A percentile compares a stretch with the other conserved stretches of the same genome.
Conservation (phyloP, 2,797 vertebrate genomes). For the Euphonia xanthogaster region DNA sequence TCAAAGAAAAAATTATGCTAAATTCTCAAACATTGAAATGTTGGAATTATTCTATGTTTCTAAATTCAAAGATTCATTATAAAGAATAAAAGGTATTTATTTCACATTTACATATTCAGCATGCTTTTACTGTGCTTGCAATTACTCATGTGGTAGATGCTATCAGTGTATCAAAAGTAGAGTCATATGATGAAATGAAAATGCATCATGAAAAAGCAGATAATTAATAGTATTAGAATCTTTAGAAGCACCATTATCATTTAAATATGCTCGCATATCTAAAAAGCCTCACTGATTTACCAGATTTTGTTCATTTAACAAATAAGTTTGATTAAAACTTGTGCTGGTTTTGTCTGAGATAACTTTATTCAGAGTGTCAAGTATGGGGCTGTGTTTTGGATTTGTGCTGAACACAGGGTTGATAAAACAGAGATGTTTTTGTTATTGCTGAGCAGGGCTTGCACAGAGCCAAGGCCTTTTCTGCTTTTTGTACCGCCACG, state of each 20-base stretch:
- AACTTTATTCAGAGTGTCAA: neutral
- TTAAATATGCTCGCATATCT: neutral
- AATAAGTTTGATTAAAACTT: neutral
- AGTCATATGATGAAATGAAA: neutral
- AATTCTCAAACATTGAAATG: neutral
- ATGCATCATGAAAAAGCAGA: neutral
- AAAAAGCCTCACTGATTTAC: neutral
- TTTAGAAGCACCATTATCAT: neutral
- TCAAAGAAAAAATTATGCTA: neutral
- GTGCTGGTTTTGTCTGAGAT: neutral
- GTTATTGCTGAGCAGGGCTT: neutral
- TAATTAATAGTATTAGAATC: neutral
- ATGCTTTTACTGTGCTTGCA: neutral
- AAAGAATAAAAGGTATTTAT: neutral
- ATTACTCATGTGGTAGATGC: neutral
- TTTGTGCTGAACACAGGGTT: neutral
- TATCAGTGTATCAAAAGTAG: neutral
- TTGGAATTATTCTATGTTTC: neutral
- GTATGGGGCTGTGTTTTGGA: neutral
- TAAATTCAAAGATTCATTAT: neutral
- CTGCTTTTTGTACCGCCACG: fast-evolving
- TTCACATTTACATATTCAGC: neutral
- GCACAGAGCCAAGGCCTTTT: neutral
- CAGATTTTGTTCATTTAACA: neutral
- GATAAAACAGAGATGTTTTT: neutral